Evolutionary conservation across 2,113 vertebrate genomes (phyloP).

Genomic region (Amblyopsis rosae): DNA sequence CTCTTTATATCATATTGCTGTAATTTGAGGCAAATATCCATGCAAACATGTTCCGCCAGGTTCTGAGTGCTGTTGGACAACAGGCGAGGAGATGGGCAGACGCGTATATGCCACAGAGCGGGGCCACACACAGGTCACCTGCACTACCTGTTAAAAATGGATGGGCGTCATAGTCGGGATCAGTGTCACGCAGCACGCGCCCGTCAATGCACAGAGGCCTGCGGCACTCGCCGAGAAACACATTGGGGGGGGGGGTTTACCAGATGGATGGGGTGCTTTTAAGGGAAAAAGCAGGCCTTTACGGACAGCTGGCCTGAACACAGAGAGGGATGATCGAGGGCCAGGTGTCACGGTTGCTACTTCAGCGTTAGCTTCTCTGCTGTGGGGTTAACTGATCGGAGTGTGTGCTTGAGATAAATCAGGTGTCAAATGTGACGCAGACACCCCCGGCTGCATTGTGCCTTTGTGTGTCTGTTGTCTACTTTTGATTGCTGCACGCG

Average conservation of each 20-base stretch:
- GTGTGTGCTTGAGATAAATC: slow-evolving; percentile 72
- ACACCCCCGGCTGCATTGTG: slow-evolving; percentile 28
- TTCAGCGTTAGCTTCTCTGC: slow-evolving; percentile 37
- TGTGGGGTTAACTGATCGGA: slow-evolving; percentile 62
- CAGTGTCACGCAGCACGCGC: slow-evolving; percentile 72
- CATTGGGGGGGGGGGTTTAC: slow-evolving; percentile 62
- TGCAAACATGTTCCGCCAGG: slow-evolving; percentile 47
- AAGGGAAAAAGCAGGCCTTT: slow-evolving; percentile 56
- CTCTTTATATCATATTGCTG: slow-evolving; percentile 67
- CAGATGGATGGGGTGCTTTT: slow-evolving; percentile 77
- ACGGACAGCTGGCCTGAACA: slow-evolving; percentile 60
- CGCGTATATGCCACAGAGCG: slow-evolving; percentile 37
- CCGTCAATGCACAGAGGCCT: slow-evolving; percentile 53
- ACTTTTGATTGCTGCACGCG: slow-evolving; percentile 75
- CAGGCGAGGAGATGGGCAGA: slow-evolving; percentile 19
- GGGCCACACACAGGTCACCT: slow-evolving; percentile 64
- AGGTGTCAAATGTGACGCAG: slow-evolving; percentile 71
- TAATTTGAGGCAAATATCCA: slow-evolving; percentile 74
- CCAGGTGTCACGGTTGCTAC: slow-evolving; percentile 69
- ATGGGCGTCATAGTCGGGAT: slow-evolving; percentile 73
- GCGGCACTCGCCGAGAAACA: slow-evolving; percentile 49
- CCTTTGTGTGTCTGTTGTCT: slow-evolving; percentile 69
- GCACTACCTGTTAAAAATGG: slow-evolving; percentile 76
- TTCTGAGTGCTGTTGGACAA: slow-evolving; percentile 24
- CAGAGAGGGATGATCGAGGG: slow-evolving; percentile 53